Evolutionary conservation across 2,888 invertebrate species (phyloP).

Genomic region (Agrypnus murinus): DNA sequence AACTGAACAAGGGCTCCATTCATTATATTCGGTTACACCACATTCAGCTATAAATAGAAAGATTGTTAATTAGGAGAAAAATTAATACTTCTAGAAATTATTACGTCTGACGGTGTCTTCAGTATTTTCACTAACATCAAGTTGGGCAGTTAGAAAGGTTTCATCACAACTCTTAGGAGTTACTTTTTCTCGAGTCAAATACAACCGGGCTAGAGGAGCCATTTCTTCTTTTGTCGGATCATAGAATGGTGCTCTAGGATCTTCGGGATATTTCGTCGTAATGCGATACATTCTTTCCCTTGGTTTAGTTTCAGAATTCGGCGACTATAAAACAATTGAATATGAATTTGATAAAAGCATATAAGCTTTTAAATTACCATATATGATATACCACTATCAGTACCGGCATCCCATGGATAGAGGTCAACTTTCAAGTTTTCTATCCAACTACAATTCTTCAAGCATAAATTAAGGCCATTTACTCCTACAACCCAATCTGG

Average conservation of each 20-base stretch:
- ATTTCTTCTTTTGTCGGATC: constrained; percentile 82
- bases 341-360: too few relatives aligned
- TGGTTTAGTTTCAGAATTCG: constrained; percentile 84
- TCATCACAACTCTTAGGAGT: constrained; percentile 85
- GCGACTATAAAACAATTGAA: constrained; percentile 76
- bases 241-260: constrained; percentile 95
- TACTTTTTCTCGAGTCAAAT: constrained; percentile 83
- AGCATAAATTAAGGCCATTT: constrained; percentile 90
- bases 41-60: constrained; percentile 81
- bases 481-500: constrained; percentile 99
- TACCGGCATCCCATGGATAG: constrained; percentile 96
- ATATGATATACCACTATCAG: constrained; percentile 94
- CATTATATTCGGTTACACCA: constrained; percentile 81
- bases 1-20: constrained; percentile 89
- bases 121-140: constrained; percentile 80
- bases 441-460: constrained; percentile 93
- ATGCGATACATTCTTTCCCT: constrained; percentile 91
- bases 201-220: constrained; percentile 86
- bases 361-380: constrained; percentile 75
- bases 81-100: constrained; percentile 54
- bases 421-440: constrained; percentile 88
- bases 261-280: constrained; percentile 92
- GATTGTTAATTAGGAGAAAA: not conserved
- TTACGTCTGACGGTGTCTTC: constrained; percentile 81
- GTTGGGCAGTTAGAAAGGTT: constrained; percentile 74